Evolutionary conservation across 2,113 vertebrate species (phyloP).

Genomic region (Trogon surrucura): DNA sequence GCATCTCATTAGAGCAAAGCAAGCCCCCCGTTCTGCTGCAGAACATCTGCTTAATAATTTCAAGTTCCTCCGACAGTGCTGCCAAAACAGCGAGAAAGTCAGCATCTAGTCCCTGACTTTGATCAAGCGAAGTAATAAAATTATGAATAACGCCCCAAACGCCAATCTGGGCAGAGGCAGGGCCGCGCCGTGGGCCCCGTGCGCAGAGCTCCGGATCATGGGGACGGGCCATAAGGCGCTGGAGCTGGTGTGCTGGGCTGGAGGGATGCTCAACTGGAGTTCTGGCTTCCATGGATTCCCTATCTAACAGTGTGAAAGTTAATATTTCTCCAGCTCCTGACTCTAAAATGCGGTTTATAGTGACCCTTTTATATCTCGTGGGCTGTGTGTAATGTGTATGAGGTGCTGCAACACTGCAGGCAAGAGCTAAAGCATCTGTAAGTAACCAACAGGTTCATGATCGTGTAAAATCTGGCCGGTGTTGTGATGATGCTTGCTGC

Average conservation of each 20-base stretch:
- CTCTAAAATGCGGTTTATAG: neutral
- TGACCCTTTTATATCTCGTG: neutral
- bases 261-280: neutral
- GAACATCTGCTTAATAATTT: slow-evolving; percentile 77
- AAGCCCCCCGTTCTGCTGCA: slow-evolving; percentile 15
- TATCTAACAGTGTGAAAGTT: neutral
- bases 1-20: slow-evolving; percentile 63
- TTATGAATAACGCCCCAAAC: neutral
- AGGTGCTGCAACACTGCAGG: neutral
- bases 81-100: slow-evolving; percentile 41
- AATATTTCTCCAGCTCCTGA: neutral
- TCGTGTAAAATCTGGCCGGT: neutral
- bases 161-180: neutral
- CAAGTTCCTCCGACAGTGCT: slow-evolving; percentile 29
- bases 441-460: neutral
- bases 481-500: neutral
- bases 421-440: neutral
- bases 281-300: neutral
- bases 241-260: neutral
- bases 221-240: neutral
- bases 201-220: fast-evolving
- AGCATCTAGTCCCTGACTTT: slow-evolving; percentile 11
- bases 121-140: slow-evolving; percentile 13
- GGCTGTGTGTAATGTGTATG: neutral
- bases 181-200: neutral